Percentiles rank a stretch among this genome's conserved stretches.
phyloP scores from a whole-genome alignment of 2,888 invertebrate genomes.

The Malthinus flaveolus region DNA sequence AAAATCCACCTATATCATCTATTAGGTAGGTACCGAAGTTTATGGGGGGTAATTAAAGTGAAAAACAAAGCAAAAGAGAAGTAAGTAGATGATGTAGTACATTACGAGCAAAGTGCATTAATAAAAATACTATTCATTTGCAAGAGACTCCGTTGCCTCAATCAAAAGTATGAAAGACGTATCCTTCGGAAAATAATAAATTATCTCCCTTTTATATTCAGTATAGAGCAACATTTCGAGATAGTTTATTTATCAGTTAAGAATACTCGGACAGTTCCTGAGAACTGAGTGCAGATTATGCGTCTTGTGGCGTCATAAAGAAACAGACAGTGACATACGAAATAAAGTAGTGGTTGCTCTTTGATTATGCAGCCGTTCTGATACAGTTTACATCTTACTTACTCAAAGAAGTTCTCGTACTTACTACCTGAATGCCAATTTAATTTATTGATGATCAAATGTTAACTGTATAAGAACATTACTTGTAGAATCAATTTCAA shows the following conservation, averaged over 20 bases:
- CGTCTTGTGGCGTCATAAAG: slow-evolving; percentile 46
- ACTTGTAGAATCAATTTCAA: neutral
- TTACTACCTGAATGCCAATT: slow-evolving; percentile 21
- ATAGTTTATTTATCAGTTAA: slow-evolving; percentile 43
- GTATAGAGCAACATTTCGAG: slow-evolving; percentile 36
- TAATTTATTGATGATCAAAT: slow-evolving; percentile 29
- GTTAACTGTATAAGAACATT: slow-evolving; percentile 17
- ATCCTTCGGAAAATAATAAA: slow-evolving; percentile 41
- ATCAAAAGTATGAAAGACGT: too few relatives aligned
- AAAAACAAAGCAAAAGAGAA: too few relatives aligned
- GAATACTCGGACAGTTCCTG: slow-evolving; percentile 44
- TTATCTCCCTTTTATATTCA: slow-evolving; percentile 45
- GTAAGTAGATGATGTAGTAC: too few relatives aligned
- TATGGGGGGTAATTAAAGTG: too few relatives aligned
- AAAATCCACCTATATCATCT: too few relatives aligned
- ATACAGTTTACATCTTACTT: slow-evolving; percentile 44
- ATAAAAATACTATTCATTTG: too few relatives aligned
- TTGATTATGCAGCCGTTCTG: slow-evolving; percentile 43
- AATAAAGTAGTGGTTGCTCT: slow-evolving; percentile 46
- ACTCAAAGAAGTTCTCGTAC: slow-evolving; percentile 34
- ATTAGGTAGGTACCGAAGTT: too few relatives aligned
- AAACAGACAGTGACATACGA: slow-evolving; percentile 46
- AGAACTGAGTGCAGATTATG: slow-evolving; percentile 48
- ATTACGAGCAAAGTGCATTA: too few relatives aligned
- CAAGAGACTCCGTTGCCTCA: too few relatives aligned